These are phyloP conservation scores for Eupithecia inturbata DNA, from an alignment of 2,888 invertebrate species.

Conservation along the genomic window DNA sequence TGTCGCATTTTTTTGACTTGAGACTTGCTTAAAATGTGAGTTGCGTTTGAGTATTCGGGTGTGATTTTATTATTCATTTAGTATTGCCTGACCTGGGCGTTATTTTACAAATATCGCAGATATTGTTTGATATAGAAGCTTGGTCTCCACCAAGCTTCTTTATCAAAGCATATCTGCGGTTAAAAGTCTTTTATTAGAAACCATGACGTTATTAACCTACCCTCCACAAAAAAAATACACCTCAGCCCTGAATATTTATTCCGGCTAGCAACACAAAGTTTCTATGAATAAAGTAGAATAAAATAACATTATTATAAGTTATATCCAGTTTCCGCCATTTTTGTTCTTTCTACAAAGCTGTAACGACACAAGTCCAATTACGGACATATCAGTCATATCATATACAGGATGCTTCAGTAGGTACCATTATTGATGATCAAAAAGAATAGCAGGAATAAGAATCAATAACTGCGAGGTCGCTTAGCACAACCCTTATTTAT, in stretches of 20 bases:
- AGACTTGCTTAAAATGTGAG: too few species aligned
- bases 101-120: too few species aligned
- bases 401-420: background rate
- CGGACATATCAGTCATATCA: background rate
- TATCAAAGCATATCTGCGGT: too few species aligned
- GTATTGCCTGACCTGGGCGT: too few species aligned
- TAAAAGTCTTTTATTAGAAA: too few species aligned
- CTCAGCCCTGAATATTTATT: background rate
- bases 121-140: too few species aligned
- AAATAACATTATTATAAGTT: background rate
- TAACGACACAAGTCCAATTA: constrained; percentile 2
- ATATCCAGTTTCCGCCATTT: background rate
- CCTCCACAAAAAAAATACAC: background rate
- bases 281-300: background rate
- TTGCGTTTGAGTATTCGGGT: too few species aligned
- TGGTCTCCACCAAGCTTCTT: too few species aligned
- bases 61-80: too few species aligned
- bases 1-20: too few species aligned
- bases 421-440: constrained; percentile 7
- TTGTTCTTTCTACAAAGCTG: background rate
- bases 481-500: constrained; percentile 50
- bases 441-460: constrained; percentile 27
- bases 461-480: constrained; percentile 47
- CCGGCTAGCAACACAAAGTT: background rate
- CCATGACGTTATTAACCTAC: too few species aligned